Conservation (phyloP, 2,888 invertebrate species). For the Pandemis cinnamomeana region DNA sequence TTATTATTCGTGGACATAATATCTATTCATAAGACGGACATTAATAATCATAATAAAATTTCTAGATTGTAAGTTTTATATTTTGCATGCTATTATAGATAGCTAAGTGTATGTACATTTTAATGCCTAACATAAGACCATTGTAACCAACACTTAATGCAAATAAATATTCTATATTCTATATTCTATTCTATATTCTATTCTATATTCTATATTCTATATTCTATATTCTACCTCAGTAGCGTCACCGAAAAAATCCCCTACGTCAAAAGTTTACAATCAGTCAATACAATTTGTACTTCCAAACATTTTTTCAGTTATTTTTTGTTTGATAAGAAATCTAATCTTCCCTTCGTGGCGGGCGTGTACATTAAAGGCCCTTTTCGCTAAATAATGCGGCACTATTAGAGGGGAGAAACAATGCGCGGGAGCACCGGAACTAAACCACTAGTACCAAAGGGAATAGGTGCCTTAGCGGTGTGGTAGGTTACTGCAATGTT, state of each 20-base stretch:
- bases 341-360: constrained; percentile 73
- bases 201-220: too few relatives aligned
- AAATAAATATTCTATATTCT: too few relatives aligned
- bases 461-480: constrained; percentile 60
- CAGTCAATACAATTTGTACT: constrained; percentile 57
- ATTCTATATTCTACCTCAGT: too few relatives aligned
- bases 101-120: too few relatives aligned
- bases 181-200: too few relatives aligned
- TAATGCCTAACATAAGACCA: too few relatives aligned
- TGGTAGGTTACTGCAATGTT: constrained; percentile 56
- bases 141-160: too few relatives aligned
- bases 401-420: constrained; percentile 74
- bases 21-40: too few relatives aligned
- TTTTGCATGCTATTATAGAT: too few relatives aligned
- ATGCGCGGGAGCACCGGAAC: constrained; percentile 76
- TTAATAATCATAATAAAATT: too few relatives aligned
- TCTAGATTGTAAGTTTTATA: too few relatives aligned
- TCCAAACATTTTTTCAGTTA: constrained; percentile 54
- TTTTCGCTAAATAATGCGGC: constrained; percentile 80
- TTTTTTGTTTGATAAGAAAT: constrained; percentile 79
- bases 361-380: constrained; percentile 77
- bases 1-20: too few relatives aligned
- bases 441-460: constrained; percentile 75
- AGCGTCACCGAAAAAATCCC: constrained; percentile 43
- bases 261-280: constrained; percentile 46